Evolutionary conservation across 2,113 vertebrate species (phyloP).

Genomic region (Macrotus californicus): DNA sequence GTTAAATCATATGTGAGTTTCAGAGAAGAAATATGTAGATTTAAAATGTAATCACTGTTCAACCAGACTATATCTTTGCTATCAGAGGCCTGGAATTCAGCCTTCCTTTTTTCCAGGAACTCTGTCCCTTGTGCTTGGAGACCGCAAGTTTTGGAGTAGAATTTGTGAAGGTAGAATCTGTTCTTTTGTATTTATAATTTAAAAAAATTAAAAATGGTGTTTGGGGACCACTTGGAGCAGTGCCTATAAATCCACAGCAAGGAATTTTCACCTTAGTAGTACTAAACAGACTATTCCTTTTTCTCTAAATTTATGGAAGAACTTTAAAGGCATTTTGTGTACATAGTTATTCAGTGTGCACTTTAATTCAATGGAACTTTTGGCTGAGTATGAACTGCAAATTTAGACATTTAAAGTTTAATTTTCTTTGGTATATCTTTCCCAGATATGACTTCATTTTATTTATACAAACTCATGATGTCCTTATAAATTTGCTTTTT

Average conservation of each 20-base stretch:
- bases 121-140: not conserved
- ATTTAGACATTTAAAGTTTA: conserved; percentile 15
- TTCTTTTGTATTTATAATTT: conserved; percentile 69
- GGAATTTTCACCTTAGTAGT: conserved; percentile 42
- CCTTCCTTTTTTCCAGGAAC: conserved; percentile 7
- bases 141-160: not conserved
- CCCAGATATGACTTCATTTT: conserved; percentile 57
- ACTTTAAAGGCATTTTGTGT: conserved; percentile 67
- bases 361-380: conserved; percentile 45
- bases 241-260: conserved; percentile 51
- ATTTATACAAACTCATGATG: conserved; percentile 1
- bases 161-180: conserved; percentile 47
- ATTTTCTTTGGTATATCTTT: conserved; percentile 37
- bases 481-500: conserved; percentile 47
- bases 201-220: conserved; percentile 38
- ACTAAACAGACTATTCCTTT: conserved; percentile 53
- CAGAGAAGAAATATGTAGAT: not conserved
- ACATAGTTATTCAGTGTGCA: conserved; percentile 25
- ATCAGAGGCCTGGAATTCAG: conserved; percentile 15
- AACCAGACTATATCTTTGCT: not conserved
- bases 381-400: not conserved
- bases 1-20: not conserved
- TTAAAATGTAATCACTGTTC: conserved; percentile 18
- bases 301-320: conserved; percentile 54
- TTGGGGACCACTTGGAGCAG: conserved; percentile 57